Conservation (phyloP, 2,113 vertebrate species). For the Tursiops truncatus region DNA sequence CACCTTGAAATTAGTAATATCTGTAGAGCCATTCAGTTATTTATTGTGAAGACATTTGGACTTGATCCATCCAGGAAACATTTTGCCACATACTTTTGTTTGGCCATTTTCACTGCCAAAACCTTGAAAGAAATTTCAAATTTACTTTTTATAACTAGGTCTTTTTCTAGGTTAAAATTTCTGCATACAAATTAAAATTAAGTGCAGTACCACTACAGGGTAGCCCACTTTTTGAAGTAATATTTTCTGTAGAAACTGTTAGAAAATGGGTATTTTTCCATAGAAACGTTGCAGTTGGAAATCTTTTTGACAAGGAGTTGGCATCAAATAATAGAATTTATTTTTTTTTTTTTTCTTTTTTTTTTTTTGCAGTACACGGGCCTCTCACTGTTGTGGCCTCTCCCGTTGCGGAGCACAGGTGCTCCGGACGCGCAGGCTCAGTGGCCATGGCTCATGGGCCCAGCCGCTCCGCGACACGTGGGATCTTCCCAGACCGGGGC, state of each 20-base stretch:
- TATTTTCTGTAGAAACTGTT: slow-evolving; percentile 40
- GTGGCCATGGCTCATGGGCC: no score
- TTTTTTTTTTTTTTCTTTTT: no score
- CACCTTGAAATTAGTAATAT: slow-evolving; percentile 25
- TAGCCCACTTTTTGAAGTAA: background rate
- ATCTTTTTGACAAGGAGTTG: slow-evolving; percentile 49
- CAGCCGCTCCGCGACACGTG: no score
- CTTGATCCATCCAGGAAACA: background rate
- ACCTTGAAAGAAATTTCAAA: slow-evolving; percentile 33
- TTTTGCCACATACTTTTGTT: slow-evolving; percentile 39
- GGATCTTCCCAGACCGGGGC: no score
- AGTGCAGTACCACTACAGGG: background rate
- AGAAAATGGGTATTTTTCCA: slow-evolving; percentile 42
- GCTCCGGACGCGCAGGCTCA: no score
- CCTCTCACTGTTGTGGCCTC: no score
- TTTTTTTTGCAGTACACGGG: no score
- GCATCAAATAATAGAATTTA: background rate
- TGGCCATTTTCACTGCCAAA: slow-evolving; percentile 38
- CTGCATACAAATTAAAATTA: slow-evolving; percentile 42
- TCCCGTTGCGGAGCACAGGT: no score
- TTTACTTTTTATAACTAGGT: slow-evolving; percentile 6
- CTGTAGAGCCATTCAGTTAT: slow-evolving; percentile 17
- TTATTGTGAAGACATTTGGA: slow-evolving; percentile 11
- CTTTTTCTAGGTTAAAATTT: slow-evolving; percentile 31
- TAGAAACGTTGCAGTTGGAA: slow-evolving; percentile 16